Conservation (phyloP, 2,797 vertebrate species). For the Crenuchus spilurus region DNA sequence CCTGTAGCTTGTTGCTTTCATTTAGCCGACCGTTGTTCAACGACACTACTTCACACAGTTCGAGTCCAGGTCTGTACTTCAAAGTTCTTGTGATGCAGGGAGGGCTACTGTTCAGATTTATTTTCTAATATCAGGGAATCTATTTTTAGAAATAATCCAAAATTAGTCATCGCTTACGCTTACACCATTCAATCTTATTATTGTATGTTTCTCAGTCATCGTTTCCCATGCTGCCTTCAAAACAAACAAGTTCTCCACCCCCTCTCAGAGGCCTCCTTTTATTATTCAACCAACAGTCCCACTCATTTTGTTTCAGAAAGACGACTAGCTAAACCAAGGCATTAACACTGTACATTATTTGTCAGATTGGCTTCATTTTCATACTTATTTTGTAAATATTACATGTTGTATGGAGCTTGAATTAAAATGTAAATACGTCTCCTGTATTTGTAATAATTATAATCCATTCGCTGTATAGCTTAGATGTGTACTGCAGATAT, state of each 20-base stretch:
- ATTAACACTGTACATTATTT: conserved; percentile 91
- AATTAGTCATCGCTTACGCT: conserved; percentile 66
- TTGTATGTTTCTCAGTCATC: conserved; percentile 66
- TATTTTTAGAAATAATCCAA: conserved; percentile 57
- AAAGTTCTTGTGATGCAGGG: conserved; percentile 58
- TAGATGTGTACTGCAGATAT: conserved; percentile 98
- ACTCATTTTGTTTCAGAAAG: conserved; percentile 65
- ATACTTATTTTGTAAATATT: conserved; percentile 99
- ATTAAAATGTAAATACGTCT: conserved; percentile 99
- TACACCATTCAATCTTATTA: conserved; percentile 58
- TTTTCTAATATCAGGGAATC: conserved; percentile 82
- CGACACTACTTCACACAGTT: conserved; percentile 58
- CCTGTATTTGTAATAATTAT: conserved; percentile 99
- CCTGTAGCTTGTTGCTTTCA: conserved; percentile 65
- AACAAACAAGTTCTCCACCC: conserved; percentile 64
- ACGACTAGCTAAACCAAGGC: conserved; percentile 75
- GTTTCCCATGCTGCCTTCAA: conserved; percentile 75
- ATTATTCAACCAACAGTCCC: conserved; percentile 58
- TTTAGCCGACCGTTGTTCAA: conserved; percentile 52
- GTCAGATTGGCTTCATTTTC: conserved; percentile 90
- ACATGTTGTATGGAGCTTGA: conserved; percentile 94
- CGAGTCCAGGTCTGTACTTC: conserved; percentile 61
- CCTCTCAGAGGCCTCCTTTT: conserved; percentile 65
- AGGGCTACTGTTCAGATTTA: conserved; percentile 62
- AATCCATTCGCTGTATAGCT: conserved; percentile 99